Evolutionary conservation across 2,888 invertebrate species (phyloP).

Genomic region (Ditula angustiorana): DNA sequence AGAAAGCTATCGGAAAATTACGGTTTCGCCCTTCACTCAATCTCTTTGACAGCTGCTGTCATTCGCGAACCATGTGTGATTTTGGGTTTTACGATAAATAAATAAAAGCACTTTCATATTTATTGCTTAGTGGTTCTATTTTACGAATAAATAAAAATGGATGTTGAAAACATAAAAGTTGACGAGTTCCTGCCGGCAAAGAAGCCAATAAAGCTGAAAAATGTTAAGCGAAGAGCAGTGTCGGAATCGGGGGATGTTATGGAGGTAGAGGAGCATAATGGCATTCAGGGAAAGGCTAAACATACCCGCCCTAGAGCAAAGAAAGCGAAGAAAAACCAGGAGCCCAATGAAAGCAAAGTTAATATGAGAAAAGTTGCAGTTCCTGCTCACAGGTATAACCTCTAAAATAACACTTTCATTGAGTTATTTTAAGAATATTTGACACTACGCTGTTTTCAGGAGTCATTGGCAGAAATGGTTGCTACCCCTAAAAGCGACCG

Average conservation of each 20-base stretch:
- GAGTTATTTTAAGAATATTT: slow-evolving; percentile 17
- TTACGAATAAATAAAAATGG: slow-evolving; percentile 60
- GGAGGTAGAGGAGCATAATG: slow-evolving; percentile 89
- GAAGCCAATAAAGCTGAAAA: slow-evolving; percentile 75
- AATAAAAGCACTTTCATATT: slow-evolving; percentile 22
- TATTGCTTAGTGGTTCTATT: background rate
- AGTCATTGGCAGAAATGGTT: too few species aligned
- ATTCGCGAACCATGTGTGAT: slow-evolving; percentile 56
- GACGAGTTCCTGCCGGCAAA: slow-evolving; percentile 83
- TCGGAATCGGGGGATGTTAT: slow-evolving; percentile 84
- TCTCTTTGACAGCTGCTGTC: slow-evolving; percentile 49
- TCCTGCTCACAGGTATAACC: slow-evolving; percentile 92
- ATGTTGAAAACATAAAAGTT: slow-evolving; percentile 80
- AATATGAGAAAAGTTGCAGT: slow-evolving; percentile 92
- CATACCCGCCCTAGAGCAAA: slow-evolving; percentile 72
- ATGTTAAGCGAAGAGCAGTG: slow-evolving; percentile 80
- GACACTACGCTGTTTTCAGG: background rate
- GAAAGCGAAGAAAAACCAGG: slow-evolving; percentile 68
- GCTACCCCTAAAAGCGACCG: too few species aligned
- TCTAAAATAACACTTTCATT: slow-evolving; percentile 47
- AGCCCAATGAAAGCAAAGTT: slow-evolving; percentile 84
- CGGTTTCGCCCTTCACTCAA: slow-evolving; percentile 14
- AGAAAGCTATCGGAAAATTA: background rate
- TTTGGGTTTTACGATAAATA: slow-evolving; percentile 14
- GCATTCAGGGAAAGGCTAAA: slow-evolving; percentile 80